These are phyloP conservation scores for Gobius niger DNA, from an alignment of 2,113 vertebrate genomes.

Conservation along the genomic window DNA sequence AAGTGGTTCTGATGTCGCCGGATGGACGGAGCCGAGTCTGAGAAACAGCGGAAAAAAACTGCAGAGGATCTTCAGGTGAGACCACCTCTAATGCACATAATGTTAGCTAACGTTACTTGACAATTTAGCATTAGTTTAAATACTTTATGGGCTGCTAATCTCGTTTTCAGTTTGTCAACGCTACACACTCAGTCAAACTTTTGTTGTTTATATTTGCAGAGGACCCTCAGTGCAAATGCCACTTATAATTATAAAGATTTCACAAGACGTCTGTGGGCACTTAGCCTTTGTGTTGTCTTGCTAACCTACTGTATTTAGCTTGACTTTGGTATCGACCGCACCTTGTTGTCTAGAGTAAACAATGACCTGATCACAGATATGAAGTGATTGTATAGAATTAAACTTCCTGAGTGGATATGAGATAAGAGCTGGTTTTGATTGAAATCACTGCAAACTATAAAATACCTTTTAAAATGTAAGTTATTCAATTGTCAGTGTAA, in stretches of 20 bases:
- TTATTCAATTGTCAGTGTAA: background rate
- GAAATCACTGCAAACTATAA: background rate
- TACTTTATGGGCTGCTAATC: background rate
- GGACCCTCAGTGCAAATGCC: background rate
- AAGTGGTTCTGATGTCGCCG: slow-evolving; percentile 36
- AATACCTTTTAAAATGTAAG: background rate
- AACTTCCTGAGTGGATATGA: background rate
- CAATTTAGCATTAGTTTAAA: slow-evolving; percentile 30
- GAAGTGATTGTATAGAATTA: background rate
- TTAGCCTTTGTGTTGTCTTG: slow-evolving; percentile 16
- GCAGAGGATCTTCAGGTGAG: slow-evolving; percentile 65
- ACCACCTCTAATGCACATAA: slow-evolving; percentile 27
- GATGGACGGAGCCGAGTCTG: slow-evolving; percentile 40
- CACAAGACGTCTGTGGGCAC: slow-evolving; percentile 8
- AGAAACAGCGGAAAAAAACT: slow-evolving; percentile 39
- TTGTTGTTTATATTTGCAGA: background rate
- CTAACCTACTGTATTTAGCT: slow-evolving; percentile 36
- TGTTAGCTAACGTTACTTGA: slow-evolving; percentile 30
- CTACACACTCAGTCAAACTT: background rate
- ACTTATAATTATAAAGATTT: background rate
- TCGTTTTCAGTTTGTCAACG: background rate
- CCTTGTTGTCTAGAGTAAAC: background rate
- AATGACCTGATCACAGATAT: background rate
- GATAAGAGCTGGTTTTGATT: background rate
- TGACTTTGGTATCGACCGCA: slow-evolving; percentile 20